These are phyloP conservation scores for Thaumetopoea pityocampa DNA, from an alignment of 1,140 invertebrate genomes.

Conservation along the genomic window DNA sequence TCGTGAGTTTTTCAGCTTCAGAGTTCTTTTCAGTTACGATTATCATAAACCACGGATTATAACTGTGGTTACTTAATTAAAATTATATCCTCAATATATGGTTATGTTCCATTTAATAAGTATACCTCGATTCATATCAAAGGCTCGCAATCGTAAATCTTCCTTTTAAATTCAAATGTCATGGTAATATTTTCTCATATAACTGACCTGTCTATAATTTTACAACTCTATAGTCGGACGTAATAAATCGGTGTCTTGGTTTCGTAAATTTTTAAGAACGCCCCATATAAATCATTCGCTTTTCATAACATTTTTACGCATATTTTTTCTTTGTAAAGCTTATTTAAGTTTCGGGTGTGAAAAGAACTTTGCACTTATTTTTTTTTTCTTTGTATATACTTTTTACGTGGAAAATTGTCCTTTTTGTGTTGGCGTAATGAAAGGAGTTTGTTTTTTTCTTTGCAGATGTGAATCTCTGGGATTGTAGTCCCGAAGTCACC, in stretches of 20 bases:
- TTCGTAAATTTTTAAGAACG: conserved; percentile 23
- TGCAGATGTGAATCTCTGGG: conserved; percentile 4
- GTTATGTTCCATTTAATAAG: no score
- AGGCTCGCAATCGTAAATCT: no score
- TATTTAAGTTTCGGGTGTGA: conserved; percentile 17
- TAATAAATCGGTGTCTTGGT: conserved; percentile 26
- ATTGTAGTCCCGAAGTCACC: not conserved
- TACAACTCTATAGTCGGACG: conserved; percentile 2
- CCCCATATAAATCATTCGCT: conserved; percentile 24
- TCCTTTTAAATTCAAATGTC: no score
- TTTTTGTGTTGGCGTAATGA: conserved; percentile 3
- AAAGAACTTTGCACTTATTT: conserved; percentile 9
- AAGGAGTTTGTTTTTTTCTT: not conserved
- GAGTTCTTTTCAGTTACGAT: no score
- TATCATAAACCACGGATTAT: no score
- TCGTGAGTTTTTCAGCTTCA: no score
- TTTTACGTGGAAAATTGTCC: not conserved
- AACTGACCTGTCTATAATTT: conserved; percentile 3
- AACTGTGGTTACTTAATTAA: no score
- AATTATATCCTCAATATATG: no score
- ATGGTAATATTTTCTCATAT: not conserved
- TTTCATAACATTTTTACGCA: conserved; percentile 25
- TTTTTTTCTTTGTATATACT: not conserved
- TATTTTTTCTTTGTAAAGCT: conserved; percentile 16
- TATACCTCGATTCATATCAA: no score